Conservation (phyloP, 2,113 vertebrate species). For the Pelmatolapia mariae region DNA sequence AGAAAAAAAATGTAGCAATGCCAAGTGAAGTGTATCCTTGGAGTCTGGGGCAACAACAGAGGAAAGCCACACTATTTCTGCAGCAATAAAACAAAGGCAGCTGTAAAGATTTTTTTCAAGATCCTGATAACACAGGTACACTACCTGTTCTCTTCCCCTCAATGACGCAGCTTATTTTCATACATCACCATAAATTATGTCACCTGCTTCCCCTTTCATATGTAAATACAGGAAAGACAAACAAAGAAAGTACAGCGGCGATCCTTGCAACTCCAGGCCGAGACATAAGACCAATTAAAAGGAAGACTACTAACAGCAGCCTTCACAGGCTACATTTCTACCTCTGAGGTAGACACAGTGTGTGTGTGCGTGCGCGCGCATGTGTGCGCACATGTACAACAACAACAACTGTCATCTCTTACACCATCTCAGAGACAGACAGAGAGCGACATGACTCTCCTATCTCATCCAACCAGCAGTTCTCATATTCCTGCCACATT, state of each 20-base stretch:
- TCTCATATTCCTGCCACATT: conserved; percentile 73
- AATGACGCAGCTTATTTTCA: conserved; percentile 44
- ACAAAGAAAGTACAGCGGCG: background rate
- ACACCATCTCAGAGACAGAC: conserved; percentile 57
- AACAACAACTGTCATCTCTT: conserved; percentile 40
- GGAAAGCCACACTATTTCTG: conserved; percentile 2
- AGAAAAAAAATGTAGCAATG: conserved; percentile 17
- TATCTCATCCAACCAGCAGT: conserved; percentile 71
- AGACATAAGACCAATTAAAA: conserved; percentile 24
- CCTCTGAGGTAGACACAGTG: conserved; percentile 17
- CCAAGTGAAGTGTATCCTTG: conserved; percentile 30
- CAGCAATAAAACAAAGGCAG: conserved; percentile 33
- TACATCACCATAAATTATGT: conserved; percentile 32
- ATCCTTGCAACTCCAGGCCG: background rate
- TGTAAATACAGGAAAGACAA: conserved; percentile 12
- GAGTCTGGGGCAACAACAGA: conserved; percentile 11
- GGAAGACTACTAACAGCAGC: conserved; percentile 12
- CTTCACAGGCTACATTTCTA: conserved; percentile 6
- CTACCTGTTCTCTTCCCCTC: background rate
- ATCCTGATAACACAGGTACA: conserved; percentile 5
- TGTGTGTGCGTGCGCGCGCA: background rate
- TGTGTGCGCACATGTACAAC: background rate
- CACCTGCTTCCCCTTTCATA: conserved; percentile 41
- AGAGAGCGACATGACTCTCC: conserved; percentile 60
- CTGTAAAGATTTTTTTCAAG: background rate